Conservation (phyloP, 30 jellyfish, hydroid and myxozoan genomes). For the Hydractinia echinata region DNA sequence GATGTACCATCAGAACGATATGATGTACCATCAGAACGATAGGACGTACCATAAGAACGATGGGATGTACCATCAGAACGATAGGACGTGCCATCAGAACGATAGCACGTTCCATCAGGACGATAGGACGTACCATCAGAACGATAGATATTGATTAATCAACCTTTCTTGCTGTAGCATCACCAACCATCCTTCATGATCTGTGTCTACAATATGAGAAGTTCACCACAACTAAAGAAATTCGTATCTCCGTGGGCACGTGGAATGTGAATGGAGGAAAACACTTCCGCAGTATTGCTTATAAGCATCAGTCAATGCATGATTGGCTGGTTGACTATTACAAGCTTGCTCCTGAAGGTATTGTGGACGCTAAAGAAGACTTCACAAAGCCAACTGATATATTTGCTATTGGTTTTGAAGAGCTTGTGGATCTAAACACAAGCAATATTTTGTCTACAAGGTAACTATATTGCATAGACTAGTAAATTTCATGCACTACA, state of each 20-base stretch:
- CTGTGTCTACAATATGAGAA: slow-evolving; percentile 61
- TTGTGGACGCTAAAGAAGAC: slow-evolving; percentile 58
- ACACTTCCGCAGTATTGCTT: slow-evolving; percentile 97
- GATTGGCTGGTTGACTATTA: slow-evolving; percentile 91
- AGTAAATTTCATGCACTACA: neutral
- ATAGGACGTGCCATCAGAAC: no score
- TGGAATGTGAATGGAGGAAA: slow-evolving; percentile 99
- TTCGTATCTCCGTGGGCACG: slow-evolving; percentile 91
- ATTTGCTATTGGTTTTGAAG: slow-evolving; percentile 94
- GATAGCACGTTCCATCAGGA: no score
- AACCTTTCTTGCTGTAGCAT: slow-evolving; percentile 37
- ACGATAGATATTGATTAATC: no score
- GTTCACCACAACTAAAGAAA: slow-evolving; percentile 53
- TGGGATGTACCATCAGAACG: no score
- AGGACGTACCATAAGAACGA: no score
- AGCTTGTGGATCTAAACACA: slow-evolving; percentile 84
- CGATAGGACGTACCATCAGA: no score
- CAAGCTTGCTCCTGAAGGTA: slow-evolving; percentile 78
- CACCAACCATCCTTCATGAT: slow-evolving; percentile 78
- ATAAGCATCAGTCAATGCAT: slow-evolving; percentile 98
- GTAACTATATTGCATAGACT: slow-evolving; percentile 32
- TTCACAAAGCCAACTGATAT: slow-evolving; percentile 77
- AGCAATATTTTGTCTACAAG: slow-evolving; percentile 90
- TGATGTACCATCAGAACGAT: no score
- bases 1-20: no score